Base-by-base conservation (phyloP, 1,140 invertebrate genomes). In the Scaptomyza pallida region DNA sequence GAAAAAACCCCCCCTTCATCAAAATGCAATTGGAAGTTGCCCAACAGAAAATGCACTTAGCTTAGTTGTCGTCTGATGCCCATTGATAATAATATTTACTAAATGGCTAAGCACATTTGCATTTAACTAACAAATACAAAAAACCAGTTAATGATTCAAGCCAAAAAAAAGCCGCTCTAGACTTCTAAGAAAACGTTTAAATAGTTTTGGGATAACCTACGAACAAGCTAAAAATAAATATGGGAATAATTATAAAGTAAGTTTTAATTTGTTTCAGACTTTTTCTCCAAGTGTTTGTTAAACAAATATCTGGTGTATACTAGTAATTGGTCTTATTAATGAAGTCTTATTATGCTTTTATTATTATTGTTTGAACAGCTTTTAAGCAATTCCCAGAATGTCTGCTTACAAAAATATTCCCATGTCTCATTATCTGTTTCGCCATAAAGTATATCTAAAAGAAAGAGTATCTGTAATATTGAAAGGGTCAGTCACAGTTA, bases 71-170 rank as follows among this genome's bases (percentile, higher is more conserved):
- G 19, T 2, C 4, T 2, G 23, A 19, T 19, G 35, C 17, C 17
- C 35, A 35, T 54, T 35, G 26, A 45, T 52, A 52, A 33, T 43
- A 52, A 15, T 33, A 52, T 44, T 21, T 63, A 12, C 30, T 6
- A 23, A 33, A 43, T n/a, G 30, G 16, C 9, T 67, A 51, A 30
- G 26, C 26, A 30, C 26, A 30, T 10, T n/a, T 16, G 37, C 45
- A 50, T 33, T 48, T 15, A 15, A 48, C 21, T 13, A 51, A 33
- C 16, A 13, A 23, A 16, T 13, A 41, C 23, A 10, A 9, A 37
- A 68, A 68, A 54, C 65, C 48, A 9, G 65, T 54, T 69, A 6
- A 47, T 69, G 57, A 69, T 21, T 69, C 65, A 68, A 52, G 1
- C 10, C n/a, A n/a, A n/a, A 3, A 2, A 5, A 13, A 61, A 12